Percentiles rank a stretch among this genome's conserved stretches.
These are phyloP conservation scores for Neodon shergylaensis DNA, from an alignment of 2,113 vertebrate species.

Conservation along the genomic window DNA sequence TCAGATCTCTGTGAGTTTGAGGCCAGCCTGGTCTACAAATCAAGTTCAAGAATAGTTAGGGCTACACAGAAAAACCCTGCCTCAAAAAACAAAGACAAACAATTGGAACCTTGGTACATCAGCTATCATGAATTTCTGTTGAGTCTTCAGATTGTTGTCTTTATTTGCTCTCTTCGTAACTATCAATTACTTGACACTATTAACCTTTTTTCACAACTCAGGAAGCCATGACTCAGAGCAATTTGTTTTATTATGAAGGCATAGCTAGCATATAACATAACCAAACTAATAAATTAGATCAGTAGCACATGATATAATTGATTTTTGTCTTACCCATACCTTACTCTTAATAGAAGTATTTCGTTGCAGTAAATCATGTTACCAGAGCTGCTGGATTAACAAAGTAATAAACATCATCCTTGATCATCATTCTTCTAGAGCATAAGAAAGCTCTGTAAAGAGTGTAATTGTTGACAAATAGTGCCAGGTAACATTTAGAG, in stretches of 20 bases:
- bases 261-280: neutral
- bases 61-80: no score
- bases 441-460: neutral
- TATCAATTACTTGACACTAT: neutral
- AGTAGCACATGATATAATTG: neutral
- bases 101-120: neutral
- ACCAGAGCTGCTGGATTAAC: neutral
- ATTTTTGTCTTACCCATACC: neutral
- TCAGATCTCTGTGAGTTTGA: no score
- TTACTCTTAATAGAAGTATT: neutral
- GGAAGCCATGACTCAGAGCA: neutral
- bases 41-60: no score
- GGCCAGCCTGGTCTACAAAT: no score
- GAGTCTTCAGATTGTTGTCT: neutral
- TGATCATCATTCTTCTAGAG: neutral
- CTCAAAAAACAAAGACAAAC: no score
- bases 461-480: neutral
- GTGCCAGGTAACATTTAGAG: neutral
- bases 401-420: neutral
- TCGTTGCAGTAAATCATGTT: neutral
- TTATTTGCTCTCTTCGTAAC: neutral
- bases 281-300: neutral
- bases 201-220: conserved; percentile 30
- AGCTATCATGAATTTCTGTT: neutral
- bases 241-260: neutral